Evolutionary conservation across 2,113 vertebrate genomes (phyloP).

Genomic region (Arizona elegans): DNA sequence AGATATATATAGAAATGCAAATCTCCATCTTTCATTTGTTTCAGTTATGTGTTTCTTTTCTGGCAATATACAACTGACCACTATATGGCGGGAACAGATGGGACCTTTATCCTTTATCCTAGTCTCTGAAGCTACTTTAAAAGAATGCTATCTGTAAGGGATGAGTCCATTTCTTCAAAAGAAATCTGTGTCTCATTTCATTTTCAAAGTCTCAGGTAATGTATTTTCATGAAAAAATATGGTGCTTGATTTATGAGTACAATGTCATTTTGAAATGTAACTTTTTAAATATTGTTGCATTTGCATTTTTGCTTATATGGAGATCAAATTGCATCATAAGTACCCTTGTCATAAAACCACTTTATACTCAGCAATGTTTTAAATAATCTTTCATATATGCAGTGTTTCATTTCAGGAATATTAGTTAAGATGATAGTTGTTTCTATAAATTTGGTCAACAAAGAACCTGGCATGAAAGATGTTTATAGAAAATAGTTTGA

Average conservation of each 20-base stretch:
- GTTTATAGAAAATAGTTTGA: not conserved
- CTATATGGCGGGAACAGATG: not conserved
- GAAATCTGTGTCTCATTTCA: not conserved
- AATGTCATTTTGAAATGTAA: not conserved
- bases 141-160: not conserved
- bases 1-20: not conserved
- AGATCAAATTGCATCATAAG: not conserved
- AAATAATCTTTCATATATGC: not conserved
- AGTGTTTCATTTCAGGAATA: not conserved
- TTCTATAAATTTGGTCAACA: not conserved
- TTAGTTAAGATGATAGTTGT: not conserved
- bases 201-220: not conserved
- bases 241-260: not conserved
- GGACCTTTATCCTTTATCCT: not conserved
- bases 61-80: not conserved
- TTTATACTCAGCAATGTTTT: not conserved
- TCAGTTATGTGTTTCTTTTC: not conserved
- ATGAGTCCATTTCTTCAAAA: not conserved
- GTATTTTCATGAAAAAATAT: not conserved
- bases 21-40: not conserved
- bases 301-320: not conserved
- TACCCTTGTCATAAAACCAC: not conserved
- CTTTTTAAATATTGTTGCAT: not conserved
- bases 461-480: not conserved
- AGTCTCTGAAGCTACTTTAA: not conserved